Base-by-base conservation (phyloP, 2,113 vertebrate genomes). In the Corydoras maculifer region DNA sequence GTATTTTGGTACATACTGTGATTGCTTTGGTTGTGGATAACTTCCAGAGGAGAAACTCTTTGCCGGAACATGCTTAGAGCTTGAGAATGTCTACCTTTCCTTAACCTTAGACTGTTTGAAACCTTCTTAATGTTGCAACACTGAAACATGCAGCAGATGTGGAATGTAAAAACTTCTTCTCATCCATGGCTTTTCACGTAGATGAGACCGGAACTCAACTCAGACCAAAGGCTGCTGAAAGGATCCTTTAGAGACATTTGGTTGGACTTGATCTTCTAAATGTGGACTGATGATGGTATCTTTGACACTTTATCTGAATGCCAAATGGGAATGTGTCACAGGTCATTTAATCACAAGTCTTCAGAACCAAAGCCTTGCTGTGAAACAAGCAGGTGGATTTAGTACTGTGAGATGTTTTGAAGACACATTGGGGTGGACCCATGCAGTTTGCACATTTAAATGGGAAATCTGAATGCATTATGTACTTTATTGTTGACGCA, bases 1-100 rank as follows among this genome's bases (percentile, higher is more conserved):
- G 55, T 65, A 74, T 79, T 75, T 77, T 69, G 59, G 61, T 72
- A 75, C 58, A 79, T 77, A 65, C 75, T 71, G 75, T 69, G 78
- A 75, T 62, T 77, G 61, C 48, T 58, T 57, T 51, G 73, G 54
- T 43, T 68, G 65, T 61, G 68, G 62, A 75, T 14, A 15, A 59
- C 67, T 70, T 70, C 48, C 61, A 48, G 73, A 32, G 18, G 10
- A 66, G 43, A 70, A 58, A 51, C 51, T 74, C 62, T 70, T 25
- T 25, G 18, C 18, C 18, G 18, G 18, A 25, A 25, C 18, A 25
- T 14, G 10, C 10, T 53, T 18, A 65, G 43, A 59, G 57, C 62
- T 57, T 55, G 49, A 74, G 50, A 68, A 13, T 32, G 48, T 74
- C 51, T 68, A 53, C 61, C 49, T 73, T 62, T 61, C 57, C 57